A percentile compares a stretch with the other conserved stretches of the same genome.
phyloP scores from a whole-genome alignment of 2,888 invertebrate genomes.

The Torymus texanus region DNA sequence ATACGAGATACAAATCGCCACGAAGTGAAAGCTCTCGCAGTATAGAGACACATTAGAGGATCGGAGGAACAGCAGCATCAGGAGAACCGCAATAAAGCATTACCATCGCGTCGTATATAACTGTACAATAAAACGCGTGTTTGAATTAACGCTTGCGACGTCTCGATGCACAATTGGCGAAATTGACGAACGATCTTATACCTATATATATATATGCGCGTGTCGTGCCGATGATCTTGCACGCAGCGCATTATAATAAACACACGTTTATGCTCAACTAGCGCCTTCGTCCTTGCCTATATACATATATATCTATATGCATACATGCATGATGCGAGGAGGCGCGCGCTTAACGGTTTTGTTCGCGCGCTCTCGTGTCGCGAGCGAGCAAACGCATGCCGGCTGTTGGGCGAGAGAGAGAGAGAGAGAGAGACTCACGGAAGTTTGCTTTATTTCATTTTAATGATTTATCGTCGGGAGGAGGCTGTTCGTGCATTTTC shows the following conservation, averaged over 20 bases:
- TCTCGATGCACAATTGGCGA: too few relatives aligned
- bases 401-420: too few relatives aligned
- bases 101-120: slow-evolving; percentile 25
- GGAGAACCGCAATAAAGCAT: slow-evolving; percentile 36
- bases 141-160: slow-evolving; percentile 46
- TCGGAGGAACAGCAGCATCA: not conserved
- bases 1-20: slow-evolving; percentile 43
- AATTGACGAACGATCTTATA: slow-evolving; percentile 30
- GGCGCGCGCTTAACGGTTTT: not conserved
- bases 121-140: slow-evolving; percentile 49
- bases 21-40: slow-evolving; percentile 5
- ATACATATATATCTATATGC: too few relatives aligned
- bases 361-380: not conserved
- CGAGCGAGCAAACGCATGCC: not conserved
- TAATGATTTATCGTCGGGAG: too few relatives aligned
- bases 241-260: slow-evolving; percentile 24
- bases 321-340: too few relatives aligned
- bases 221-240: slow-evolving; percentile 9
- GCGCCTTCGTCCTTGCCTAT: not conserved
- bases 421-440: too few relatives aligned
- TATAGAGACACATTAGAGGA: slow-evolving; percentile 35
- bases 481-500: not conserved
- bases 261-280: slow-evolving; percentile 28
- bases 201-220: not conserved
- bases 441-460: too few relatives aligned